phyloP scores from a whole-genome alignment of 2,113 vertebrate species.

The Gasterosteus nipponicus region DNA sequence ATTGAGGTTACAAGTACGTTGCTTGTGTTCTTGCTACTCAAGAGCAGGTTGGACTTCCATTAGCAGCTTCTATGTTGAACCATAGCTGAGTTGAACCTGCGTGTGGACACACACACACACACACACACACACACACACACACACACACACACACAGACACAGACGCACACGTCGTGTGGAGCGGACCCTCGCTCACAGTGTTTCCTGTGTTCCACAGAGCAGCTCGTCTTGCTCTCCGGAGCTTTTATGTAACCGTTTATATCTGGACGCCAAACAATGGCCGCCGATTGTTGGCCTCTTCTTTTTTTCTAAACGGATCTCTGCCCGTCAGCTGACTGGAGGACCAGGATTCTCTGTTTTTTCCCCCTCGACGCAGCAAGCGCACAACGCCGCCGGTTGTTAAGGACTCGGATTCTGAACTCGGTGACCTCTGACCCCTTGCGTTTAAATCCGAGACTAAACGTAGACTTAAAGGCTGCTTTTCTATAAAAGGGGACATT shows the following conservation, averaged over 20 bases:
- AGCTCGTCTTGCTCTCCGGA: slow-evolving; percentile 68
- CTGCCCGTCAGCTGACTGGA: slow-evolving; percentile 73
- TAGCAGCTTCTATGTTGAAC: too few relatives aligned
- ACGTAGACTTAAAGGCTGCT: too few relatives aligned
- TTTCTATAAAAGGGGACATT: too few relatives aligned
- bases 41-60: too few relatives aligned
- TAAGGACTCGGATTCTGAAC: slow-evolving; percentile 29
- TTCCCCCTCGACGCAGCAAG: slow-evolving; percentile 23
- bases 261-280: slow-evolving; percentile 69
- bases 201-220: slow-evolving; percentile 76
- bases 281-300: slow-evolving; percentile 61
- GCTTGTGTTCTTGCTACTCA: background rate
- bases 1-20: background rate
- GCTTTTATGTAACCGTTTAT: slow-evolving; percentile 75
- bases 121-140: slow-evolving; percentile 7
- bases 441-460: too few relatives aligned
- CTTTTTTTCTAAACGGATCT: slow-evolving; percentile 40
- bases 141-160: slow-evolving; percentile 32
- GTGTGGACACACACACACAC: background rate
- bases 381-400: slow-evolving; percentile 15
- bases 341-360: slow-evolving; percentile 62
- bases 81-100: too few relatives aligned
- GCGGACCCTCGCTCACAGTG: slow-evolving; percentile 70
- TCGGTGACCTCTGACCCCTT: slow-evolving; percentile 29
- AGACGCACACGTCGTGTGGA: slow-evolving; percentile 68